phyloP scores from a whole-genome alignment of 2,113 vertebrate genomes.

The Eulemur rufifrons region DNA sequence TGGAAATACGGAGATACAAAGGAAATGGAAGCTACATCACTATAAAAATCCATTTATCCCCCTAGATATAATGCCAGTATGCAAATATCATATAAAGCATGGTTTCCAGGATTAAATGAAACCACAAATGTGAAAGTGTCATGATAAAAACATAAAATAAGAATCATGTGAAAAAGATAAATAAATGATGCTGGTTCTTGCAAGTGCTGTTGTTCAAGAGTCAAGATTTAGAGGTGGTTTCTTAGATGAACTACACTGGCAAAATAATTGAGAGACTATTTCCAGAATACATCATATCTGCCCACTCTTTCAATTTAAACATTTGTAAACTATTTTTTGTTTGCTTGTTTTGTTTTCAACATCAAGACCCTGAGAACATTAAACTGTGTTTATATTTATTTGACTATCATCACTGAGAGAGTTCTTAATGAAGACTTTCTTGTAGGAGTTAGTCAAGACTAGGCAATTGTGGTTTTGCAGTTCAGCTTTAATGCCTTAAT shows the following conservation, averaged over 20 bases:
- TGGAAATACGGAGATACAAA: neutral
- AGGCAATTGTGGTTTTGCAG: neutral
- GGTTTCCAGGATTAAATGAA: neutral
- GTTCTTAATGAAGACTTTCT: conserved; percentile 21
- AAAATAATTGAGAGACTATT: conserved; percentile 29
- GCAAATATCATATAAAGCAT: neutral
- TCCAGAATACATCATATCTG: neutral
- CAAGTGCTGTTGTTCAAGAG: neutral
- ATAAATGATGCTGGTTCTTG: neutral
- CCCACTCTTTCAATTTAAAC: neutral
- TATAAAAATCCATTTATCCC: neutral
- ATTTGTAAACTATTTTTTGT: neutral
- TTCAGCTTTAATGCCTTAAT: neutral
- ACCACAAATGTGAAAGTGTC: neutral
- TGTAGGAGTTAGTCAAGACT: neutral
- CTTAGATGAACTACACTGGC: neutral
- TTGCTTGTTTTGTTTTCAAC: neutral
- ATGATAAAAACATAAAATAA: neutral
- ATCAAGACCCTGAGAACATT: neutral
- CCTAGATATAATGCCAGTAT: neutral
- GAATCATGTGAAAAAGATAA: neutral
- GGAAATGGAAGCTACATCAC: neutral
- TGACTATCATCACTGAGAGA: neutral
- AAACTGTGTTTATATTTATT: conserved; percentile 30
- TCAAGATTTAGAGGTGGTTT: neutral